Evolutionary conservation across 2,113 vertebrate species (phyloP), one percentile per base, ranked within the genome.

Genomic region (Procavia capensis): DNA sequence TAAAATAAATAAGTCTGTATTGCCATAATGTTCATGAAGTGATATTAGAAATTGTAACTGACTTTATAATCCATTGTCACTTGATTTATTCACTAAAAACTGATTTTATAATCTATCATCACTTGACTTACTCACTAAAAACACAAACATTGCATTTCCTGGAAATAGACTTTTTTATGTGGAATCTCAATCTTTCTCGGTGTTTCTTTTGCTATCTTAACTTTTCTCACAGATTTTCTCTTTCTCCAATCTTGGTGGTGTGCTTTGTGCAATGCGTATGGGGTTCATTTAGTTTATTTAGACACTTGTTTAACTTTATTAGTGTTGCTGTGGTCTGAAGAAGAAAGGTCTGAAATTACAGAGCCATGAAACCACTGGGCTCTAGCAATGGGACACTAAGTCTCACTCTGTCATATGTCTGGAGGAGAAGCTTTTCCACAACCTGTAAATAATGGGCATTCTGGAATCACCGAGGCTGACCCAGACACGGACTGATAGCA

Each of bases 391-490:
- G 95, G 96, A 97, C 88, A 66, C 95, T 94, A 94, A 97, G 89
- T 97, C 94, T 95, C 93, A 93, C 94, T 95, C 92, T 83, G 72
- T 96, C 95, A 89, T 96, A 88, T 96, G 96, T 98, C 96, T 97
- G 90, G 75, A 98, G 88, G 97, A 98, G 97, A 96, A 98, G 97
- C 97, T 97, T 97, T 90, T 88, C 86, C 90, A 93, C 74, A 88
- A 89, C 94, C 95, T 97, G 85, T 98, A 99, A 99, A 98, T 98
- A 98, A 98, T 75, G 97, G 98, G 97, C 97, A 92, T 98, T 95
- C 95, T 98, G 98, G 96, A 98, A 98, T 98, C 97, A 97, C 97
- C 97, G 98, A 98, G 97, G 97, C 96, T 96, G 98, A 97, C 98
- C 98, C 98, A 97, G 95, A 92, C 43, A 97, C 98, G 97, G 96